Evolutionary conservation across 2,113 vertebrate species (phyloP), one percentile per base, ranked within the genome.

Genomic region (Manacus vitellinus): DNA sequence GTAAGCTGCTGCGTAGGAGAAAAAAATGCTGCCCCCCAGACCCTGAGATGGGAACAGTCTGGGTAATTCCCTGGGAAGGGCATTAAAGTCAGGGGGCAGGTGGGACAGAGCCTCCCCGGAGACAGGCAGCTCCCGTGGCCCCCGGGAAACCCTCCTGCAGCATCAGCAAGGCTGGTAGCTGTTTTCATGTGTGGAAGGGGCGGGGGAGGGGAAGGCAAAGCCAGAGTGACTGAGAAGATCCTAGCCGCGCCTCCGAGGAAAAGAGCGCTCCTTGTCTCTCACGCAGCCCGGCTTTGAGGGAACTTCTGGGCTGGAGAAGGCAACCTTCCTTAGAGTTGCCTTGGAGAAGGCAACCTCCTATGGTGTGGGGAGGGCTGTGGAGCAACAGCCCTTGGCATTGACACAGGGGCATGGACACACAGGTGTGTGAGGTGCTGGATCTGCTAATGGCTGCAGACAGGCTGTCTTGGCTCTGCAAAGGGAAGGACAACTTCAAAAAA

Each of bases 221-320:
- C 28, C 65, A 33, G n/a, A 1, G 0, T 5, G 33, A n/a, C 41
- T n/a, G 66, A 44, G 66, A 75, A 75, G 77, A 88, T 85, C 47
- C 39, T n/a, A 66, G 63, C n/a, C 7, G 2, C 1, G 1, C 31
- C n/a, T 81, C 2, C 1, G 22, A 41, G 52, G 16, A 47, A 55
- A 58, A 56, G 3, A 28, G 11, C 0, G 0, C 8, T 77, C 46
- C 59, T 46, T 28, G 47, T 16, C 56, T 75, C 0, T 0, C 31
- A 27, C 0, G 1, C 61, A 58, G 74, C 39, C 47, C 5, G 25
- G 46, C 59, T 4, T 27, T 31, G 8, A 13, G 31, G 9, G n/a
- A 84, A 9, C 46, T 83, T 24, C 20, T 7, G 43, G 44, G 27
- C 19, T 35, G 56, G 28, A 44, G 75, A 52, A 66, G 13, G 12